A percentile compares a stretch with the other conserved stretches of the same genome.
These are phyloP conservation scores for Parnassius mnemosyne DNA, from an alignment of 2,888 invertebrate genomes.

Conservation along the genomic window DNA sequence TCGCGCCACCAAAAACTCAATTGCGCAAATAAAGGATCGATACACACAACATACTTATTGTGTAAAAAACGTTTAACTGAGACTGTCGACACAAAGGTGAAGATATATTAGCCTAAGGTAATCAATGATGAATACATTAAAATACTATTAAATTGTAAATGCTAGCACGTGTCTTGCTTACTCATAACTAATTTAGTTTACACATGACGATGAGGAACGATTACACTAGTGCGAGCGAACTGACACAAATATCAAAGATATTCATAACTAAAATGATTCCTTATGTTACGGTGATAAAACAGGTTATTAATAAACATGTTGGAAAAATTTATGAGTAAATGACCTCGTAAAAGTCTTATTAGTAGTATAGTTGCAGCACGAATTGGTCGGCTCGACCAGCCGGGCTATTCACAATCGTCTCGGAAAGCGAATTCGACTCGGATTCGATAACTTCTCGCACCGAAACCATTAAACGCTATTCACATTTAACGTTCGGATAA, in stretches of 20 bases:
- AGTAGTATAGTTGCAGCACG: too few relatives aligned
- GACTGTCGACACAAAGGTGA: conserved; percentile 29
- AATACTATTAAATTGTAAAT: conserved; percentile 38
- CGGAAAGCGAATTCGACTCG: too few relatives aligned
- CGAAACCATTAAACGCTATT: too few relatives aligned
- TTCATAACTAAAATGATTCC: not conserved
- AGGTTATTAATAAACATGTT: conserved; percentile 7
- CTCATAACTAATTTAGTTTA: conserved; percentile 20
- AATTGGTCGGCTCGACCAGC: too few relatives aligned
- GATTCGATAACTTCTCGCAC: too few relatives aligned
- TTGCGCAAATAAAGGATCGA: conserved; percentile 30
- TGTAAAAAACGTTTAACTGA: conserved; percentile 49
- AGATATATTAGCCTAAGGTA: conserved; percentile 17
- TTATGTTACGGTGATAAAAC: not conserved
- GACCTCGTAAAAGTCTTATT: not conserved
- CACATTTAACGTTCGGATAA: too few relatives aligned
- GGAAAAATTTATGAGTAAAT: not conserved
- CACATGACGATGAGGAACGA: not conserved
- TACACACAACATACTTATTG: conserved; percentile 52
- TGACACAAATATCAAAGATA: conserved; percentile 31
- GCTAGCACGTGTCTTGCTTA: conserved; percentile 37
- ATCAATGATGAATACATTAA: conserved; percentile 44
- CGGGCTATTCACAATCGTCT: too few relatives aligned
- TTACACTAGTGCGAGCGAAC: conserved; percentile 3
- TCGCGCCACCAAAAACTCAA: conserved; percentile 34